Percentiles rank a stretch among this genome's conserved stretches.
phyloP scores from a whole-genome alignment of 2,888 invertebrate genomes.

The Drosophila lutescens region DNA sequence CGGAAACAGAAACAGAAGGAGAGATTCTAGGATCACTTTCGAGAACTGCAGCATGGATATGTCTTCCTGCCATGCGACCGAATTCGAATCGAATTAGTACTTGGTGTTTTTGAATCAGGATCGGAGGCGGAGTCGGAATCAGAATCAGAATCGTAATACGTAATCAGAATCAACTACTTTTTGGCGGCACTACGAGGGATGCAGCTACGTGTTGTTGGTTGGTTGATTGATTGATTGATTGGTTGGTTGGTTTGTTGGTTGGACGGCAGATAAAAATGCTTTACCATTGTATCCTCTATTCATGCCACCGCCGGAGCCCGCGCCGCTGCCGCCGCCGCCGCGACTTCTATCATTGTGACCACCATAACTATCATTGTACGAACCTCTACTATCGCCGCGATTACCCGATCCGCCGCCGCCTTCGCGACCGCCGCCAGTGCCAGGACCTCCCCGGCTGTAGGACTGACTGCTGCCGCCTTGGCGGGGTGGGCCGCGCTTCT shows the following conservation, averaged over 20 bases:
- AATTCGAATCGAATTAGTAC: conserved; percentile 15
- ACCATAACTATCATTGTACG: conserved; percentile 85
- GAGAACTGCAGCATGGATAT: conserved; percentile 36
- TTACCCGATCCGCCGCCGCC: conserved; percentile 76
- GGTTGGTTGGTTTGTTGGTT: conserved; percentile 48
- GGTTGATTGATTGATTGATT: conserved; percentile 44
- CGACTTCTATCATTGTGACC: conserved; percentile 85
- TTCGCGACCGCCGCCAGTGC: conserved; percentile 66
- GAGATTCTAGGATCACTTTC: conserved; percentile 12
- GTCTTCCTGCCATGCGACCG: conserved; percentile 22
- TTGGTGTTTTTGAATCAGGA: conserved; percentile 14
- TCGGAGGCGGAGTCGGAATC: conserved; percentile 5
- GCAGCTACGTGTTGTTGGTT: conserved; percentile 67
- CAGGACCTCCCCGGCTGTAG: conserved; percentile 67
- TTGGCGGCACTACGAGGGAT: conserved; percentile 65
- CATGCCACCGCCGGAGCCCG: conserved; percentile 85
- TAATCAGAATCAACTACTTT: conserved; percentile 30
- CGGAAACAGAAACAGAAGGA: conserved; percentile 1
- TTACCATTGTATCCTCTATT: conserved; percentile 85
- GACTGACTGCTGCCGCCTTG: conserved; percentile 83
- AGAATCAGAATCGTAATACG: conserved; percentile 13
- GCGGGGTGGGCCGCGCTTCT: conserved; percentile 84
- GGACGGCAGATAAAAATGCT: conserved; percentile 71
- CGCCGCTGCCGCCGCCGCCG: conserved; percentile 84
- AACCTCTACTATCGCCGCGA: conserved; percentile 83